Evolutionary conservation across 2,113 vertebrate genomes (phyloP), one percentile per base, ranked within the genome.

Genomic region (Orycteropus afer): DNA sequence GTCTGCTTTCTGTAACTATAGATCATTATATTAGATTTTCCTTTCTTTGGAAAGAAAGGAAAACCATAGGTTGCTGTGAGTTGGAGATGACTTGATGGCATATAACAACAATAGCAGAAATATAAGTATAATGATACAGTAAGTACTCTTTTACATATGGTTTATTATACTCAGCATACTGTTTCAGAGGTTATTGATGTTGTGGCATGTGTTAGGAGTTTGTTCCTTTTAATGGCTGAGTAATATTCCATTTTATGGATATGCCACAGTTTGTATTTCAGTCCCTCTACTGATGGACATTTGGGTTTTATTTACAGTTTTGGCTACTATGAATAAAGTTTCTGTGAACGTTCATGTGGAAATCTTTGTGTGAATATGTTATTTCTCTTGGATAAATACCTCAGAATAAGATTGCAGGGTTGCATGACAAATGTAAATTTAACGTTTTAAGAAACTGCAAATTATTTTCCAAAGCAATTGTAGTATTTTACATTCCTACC

Each of bases 381-480:
- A 11, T 86, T 76, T 93, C 42, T 82, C 76, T 57, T 74, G 86
- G 7, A 23, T 93, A 86, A 90, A 86, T 37, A 90, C 45, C 61
- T 77, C 13, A 29, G 59, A 82, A 69, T 86, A 42, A 23, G 5
- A 69, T 59, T 80, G 9, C 13, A 55, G 18, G 61, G 37, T 53
- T 61, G 7, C 77, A 87, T 61, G 49, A 22, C 63, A 63, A 85
- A 5, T 37, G 17, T 59, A 57, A 71, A 20, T 53, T 90, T 95
- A 76, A 81, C 40, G n/a, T 86, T 74, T 80, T 15, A 87, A 90
- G 82, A 83, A 90, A 83, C n/a, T 47, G 2, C 51, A 47, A 86
- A 59, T 93, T 86, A 53, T 40, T 82, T 90, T 93, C 34, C 89
- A n/a, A n/a, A n/a, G n/a, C n/a, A n/a, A n/a, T n/a, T n/a, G n/a